A percentile compares a stretch with the other conserved stretches of the same genome.
Evolutionary conservation across 2,113 vertebrate genomes (phyloP).

Genomic region (Thalassoma bifasciatum): DNA sequence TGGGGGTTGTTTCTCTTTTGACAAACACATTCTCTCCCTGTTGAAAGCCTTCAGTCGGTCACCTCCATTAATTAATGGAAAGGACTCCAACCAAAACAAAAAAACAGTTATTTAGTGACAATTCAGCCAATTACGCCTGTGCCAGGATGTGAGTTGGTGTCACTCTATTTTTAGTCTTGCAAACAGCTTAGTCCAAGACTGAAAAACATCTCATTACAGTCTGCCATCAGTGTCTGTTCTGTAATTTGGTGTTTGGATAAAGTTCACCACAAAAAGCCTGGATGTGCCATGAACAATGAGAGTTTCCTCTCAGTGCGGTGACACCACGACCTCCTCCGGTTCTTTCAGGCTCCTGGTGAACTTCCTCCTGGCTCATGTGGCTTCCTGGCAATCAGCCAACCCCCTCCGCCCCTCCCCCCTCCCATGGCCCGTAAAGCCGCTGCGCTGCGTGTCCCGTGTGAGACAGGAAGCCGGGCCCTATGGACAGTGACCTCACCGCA

Average conservation of each 20-base stretch:
- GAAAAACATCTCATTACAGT: slow-evolving; percentile 43
- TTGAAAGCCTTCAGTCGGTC: not conserved
- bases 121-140: slow-evolving; percentile 1
- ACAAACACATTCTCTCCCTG: not conserved
- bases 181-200: not conserved
- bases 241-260: slow-evolving; percentile 23
- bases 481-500: slow-evolving; percentile 77
- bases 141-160: slow-evolving; percentile 22
- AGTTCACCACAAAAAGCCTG: slow-evolving; percentile 6
- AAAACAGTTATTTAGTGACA: slow-evolving; percentile 5
- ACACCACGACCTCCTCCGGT: slow-evolving; percentile 18
- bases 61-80: not conserved
- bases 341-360: slow-evolving; percentile 23
- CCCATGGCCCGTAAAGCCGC: slow-evolving; percentile 47
- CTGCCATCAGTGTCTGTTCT: not conserved
- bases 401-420: not conserved
- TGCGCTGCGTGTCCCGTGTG: slow-evolving; percentile 74
- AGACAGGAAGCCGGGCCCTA: slow-evolving; percentile 77
- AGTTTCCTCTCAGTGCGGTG: slow-evolving; percentile 49
- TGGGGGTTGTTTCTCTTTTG: not conserved
- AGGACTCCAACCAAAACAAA: slow-evolving; percentile 10
- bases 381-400: slow-evolving; percentile 59
- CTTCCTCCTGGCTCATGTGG: slow-evolving; percentile 64
- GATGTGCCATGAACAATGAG: slow-evolving; percentile 50
- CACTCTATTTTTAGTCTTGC: not conserved